phyloP scores from a whole-genome alignment of 2,113 vertebrate genomes.

The Muntiacus muntjak region DNA sequence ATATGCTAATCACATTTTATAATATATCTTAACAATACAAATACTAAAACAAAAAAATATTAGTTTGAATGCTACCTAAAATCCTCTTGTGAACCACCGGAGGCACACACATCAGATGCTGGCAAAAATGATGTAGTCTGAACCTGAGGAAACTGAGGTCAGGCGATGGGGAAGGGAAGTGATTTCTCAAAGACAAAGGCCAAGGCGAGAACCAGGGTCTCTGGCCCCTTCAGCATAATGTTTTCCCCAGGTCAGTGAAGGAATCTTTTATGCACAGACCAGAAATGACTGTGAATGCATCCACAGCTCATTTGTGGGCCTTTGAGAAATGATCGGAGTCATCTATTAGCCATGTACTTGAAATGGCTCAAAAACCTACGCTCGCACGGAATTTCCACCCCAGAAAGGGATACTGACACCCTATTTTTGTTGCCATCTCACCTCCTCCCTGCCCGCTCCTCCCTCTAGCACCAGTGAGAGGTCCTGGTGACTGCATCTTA shows the following conservation, averaged over 20 bases:
- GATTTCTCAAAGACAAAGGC: constrained; percentile 11
- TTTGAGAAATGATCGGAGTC: background rate
- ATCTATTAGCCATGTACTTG: background rate
- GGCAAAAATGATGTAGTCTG: background rate
- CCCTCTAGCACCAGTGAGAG: background rate
- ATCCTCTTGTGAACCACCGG: background rate
- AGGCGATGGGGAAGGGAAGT: background rate
- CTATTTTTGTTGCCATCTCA: background rate
- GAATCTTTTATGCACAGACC: background rate
- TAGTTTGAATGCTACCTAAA: background rate
- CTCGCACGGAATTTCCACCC: background rate
- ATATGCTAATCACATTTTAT: background rate
- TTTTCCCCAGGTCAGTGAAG: background rate
- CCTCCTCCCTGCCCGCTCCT: background rate
- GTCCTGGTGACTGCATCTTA: background rate
- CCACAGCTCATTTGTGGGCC: background rate
- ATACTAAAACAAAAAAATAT: background rate
- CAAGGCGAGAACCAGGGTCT: background rate
- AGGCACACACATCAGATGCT: background rate
- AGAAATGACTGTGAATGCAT: background rate
- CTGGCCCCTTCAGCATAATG: background rate
- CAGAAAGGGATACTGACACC: background rate
- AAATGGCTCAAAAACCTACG: background rate
- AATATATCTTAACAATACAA: background rate
- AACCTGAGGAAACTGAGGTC: background rate